Evolutionary conservation across 2,888 invertebrate genomes (phyloP), one percentile per base, ranked within the genome.

Genomic region (Drosophila cracens): DNA sequence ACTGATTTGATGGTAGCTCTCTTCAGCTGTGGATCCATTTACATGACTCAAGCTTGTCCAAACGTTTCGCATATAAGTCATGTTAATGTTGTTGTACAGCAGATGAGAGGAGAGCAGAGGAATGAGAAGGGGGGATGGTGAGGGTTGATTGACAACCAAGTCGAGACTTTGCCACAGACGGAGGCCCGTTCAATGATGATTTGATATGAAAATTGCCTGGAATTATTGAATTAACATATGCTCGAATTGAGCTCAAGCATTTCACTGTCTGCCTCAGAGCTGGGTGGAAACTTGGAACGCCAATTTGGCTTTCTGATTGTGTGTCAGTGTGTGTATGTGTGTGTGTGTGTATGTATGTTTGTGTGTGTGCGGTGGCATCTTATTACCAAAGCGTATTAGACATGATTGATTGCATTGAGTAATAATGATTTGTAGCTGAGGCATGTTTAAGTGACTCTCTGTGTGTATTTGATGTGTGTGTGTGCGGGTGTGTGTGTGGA

Each of bases 151-250:
- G 90, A 79, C 89, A 87, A 68, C 63, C 72, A 65, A 70, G 70
- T 59, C 68, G 74, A 60, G 70, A 69, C 70, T 52, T 29, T 46
- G 49, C 48, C 68, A 60, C 80, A 74, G 68, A 78, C 83, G 54
- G 68, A 78, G 83, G 82, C 63, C 51, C 68, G 43, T 69, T 81
- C 74, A 64, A 67, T 67, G 81, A 79, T 79, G 82, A 83, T 86
- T 87, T 89, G 81, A 85, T 89, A 89, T 90, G 89, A 89, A 89
- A 91, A 89, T 89, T 91, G 85, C 81, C 87, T 82, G 89, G 90
- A 91, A 91, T 89, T 89, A 89, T 89, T 89, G 89, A 90, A 91
- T 89, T 91, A 89, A 83, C 89, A 83, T 89, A 87, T 89, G 90
- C 90, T 81, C 78, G 83, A 88, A 79, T 83, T 89, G 85, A 88